These are phyloP conservation scores for Endotricha flammealis DNA, from an alignment of 2,888 invertebrate species.

Conservation along the genomic window DNA sequence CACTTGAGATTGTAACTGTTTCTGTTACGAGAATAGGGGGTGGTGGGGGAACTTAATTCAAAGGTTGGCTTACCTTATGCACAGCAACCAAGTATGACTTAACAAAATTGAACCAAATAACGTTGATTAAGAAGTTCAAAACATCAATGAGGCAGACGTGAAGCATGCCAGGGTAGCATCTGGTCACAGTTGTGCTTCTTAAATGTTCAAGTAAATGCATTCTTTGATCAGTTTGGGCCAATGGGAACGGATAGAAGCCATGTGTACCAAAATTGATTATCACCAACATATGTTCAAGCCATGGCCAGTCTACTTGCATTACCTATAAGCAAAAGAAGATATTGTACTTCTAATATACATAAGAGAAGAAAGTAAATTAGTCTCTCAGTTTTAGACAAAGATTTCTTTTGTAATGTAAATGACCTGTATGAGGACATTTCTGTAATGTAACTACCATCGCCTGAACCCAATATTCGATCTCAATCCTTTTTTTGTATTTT, in stretches of 20 bases:
- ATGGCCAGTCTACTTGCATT: conserved; percentile 32
- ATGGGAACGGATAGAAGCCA: conserved; percentile 56
- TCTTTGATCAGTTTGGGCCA: conserved; percentile 36
- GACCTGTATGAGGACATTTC: no score
- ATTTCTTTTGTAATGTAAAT: no score
- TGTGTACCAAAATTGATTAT: conserved; percentile 58
- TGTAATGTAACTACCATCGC: no score
- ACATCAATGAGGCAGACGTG: conserved; percentile 49
- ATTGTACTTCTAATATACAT: no score
- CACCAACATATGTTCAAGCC: conserved; percentile 45
- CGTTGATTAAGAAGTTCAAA: conserved; percentile 47
- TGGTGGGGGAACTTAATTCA: no score
- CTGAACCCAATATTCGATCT: no score
- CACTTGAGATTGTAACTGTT: no score
- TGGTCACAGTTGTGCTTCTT: conserved; percentile 28
- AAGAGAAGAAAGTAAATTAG: no score
- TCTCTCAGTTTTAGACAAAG: no score
- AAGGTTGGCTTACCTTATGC: conserved; percentile 48
- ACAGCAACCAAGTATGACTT: conserved; percentile 42
- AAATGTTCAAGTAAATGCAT: conserved; percentile 35
- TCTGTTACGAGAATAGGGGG: no score
- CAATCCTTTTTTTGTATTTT: no score
- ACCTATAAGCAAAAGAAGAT: conserved; percentile 32
- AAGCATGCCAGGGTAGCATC: conserved; percentile 56
- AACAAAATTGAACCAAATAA: conserved; percentile 55